Evolutionary conservation across 2,888 invertebrate species (phyloP).

Genomic region (Megaustenia siamemsis): DNA sequence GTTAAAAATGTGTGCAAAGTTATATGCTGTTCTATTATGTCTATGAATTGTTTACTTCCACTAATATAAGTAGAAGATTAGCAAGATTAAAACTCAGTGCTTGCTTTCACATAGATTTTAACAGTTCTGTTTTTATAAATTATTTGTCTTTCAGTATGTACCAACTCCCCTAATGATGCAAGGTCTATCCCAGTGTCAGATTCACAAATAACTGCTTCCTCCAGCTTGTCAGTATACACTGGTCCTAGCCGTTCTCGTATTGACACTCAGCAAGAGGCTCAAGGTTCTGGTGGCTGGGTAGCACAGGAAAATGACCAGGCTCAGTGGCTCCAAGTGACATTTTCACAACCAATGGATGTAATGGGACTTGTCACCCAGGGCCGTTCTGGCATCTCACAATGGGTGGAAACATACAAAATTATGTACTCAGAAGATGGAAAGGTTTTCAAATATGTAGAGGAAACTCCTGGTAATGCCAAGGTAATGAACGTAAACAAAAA

Average conservation of each 20-base stretch:
- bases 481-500: slow-evolving; percentile 30
- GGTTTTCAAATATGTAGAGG: slow-evolving; percentile 48
- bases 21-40: too few species aligned
- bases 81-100: not conserved
- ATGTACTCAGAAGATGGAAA: slow-evolving; percentile 65
- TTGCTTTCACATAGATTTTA: not conserved
- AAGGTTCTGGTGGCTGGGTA: slow-evolving; percentile 49
- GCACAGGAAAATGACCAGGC: slow-evolving; percentile 61
- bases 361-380: slow-evolving; percentile 66
- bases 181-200: slow-evolving; percentile 32
- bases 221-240: slow-evolving; percentile 55
- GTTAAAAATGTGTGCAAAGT: too few species aligned
- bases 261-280: slow-evolving; percentile 41
- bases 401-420: slow-evolving; percentile 65
- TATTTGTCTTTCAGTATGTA: slow-evolving; percentile 36
- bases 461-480: slow-evolving; percentile 41
- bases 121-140: not conserved
- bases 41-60: too few species aligned
- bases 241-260: slow-evolving; percentile 55
- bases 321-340: slow-evolving; percentile 65
- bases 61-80: too few species aligned
- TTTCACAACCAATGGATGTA: slow-evolving; percentile 62
- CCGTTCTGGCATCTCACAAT: slow-evolving; percentile 59
- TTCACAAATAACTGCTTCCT: slow-evolving; percentile 56
- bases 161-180: slow-evolving; percentile 35